Evolutionary conservation across 2,888 invertebrate genomes (phyloP), one percentile per base, ranked within the genome.

Genomic region (Acleris cristana): DNA sequence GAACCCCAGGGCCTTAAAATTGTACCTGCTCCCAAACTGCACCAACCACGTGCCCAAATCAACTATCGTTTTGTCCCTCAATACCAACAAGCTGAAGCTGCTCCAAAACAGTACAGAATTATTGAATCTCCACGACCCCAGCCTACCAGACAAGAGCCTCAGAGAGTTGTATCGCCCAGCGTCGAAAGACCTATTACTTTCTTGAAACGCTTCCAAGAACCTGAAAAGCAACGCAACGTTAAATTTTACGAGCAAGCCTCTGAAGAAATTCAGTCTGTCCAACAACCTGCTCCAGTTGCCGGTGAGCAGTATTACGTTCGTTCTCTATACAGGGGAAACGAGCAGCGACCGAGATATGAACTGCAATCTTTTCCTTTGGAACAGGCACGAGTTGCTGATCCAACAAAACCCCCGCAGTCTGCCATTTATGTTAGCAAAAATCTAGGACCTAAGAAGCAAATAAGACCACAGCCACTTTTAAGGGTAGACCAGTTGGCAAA

Each of bases 371-470:
- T 76, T 48, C 71, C 79, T 10, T 65, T 73, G 44, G 90, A 91
- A 49, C 80, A 82, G 64, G 71, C 79, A n/a, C 80, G 84, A 48
- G 76, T 76, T 2, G 71, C 76, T 3, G 88, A 89, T 64, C 74
- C 87, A 1, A 80, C 84, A 0, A 92, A 91, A 70, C 76, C 87
- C n/a, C 90, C 92, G 0, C 86, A 88, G 23, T 92, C 92, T 0
- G 79, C 91, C 2, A 91, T 92, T 70, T 92, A 86, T 61, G 91
- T 92, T 0, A 92, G 86, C 75, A 90, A 92, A 71, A 91, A 90
- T 64, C 65, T 89, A 56, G 78, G 80, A 2, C 87, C 90, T 10
- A 85, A 89, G 45, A 90, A 89, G 74, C 77, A 81, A 12, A 65
- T 53, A 0, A 82, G 84, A 65, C 78, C 81, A 5, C 86, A 88